Conservation (phyloP, 2,888 invertebrate species). For the Holacanthella duospinosa region DNA sequence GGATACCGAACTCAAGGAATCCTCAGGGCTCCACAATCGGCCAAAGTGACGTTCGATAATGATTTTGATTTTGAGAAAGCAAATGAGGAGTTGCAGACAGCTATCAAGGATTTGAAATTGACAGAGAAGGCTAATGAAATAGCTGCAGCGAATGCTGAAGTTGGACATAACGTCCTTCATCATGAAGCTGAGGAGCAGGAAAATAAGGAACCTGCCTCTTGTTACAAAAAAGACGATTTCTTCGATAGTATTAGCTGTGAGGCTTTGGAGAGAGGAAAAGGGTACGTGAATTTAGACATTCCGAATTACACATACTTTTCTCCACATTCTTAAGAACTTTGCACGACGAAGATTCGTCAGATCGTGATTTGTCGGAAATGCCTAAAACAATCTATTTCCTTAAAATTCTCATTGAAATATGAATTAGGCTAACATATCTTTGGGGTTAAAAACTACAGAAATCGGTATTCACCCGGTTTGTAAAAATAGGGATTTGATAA, state of each 20-base stretch:
- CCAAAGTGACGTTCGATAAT: slow-evolving; percentile 59
- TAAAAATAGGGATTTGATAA: no score
- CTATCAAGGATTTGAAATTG: slow-evolving; percentile 74
- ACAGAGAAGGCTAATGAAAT: slow-evolving; percentile 19
- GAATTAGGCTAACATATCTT: no score
- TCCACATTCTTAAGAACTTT: no score
- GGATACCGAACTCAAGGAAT: slow-evolving; percentile 29
- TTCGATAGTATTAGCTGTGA: slow-evolving; percentile 99
- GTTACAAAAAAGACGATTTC: slow-evolving; percentile 93
- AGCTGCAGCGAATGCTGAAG: slow-evolving; percentile 9
- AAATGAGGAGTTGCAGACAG: slow-evolving; percentile 76
- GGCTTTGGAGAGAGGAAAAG: slow-evolving; percentile 75
- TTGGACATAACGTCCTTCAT: slow-evolving; percentile 6
- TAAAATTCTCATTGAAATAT: not conserved
- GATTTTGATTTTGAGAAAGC: slow-evolving; percentile 99
- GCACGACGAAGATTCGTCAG: no score
- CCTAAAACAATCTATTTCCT: no score
- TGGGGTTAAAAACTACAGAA: no score
- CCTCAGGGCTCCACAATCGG: slow-evolving; percentile 23
- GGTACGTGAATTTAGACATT: slow-evolving; percentile 44
- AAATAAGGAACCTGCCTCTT: slow-evolving; percentile 55
- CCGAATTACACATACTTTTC: no score
- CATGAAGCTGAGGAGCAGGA: slow-evolving; percentile 50
- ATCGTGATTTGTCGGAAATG: no score
- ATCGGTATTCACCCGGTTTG: no score